These are phyloP conservation scores for Hypocryptadius cinnamomeus DNA, from an alignment of 2,113 vertebrate species.

Conservation along the genomic window DNA sequence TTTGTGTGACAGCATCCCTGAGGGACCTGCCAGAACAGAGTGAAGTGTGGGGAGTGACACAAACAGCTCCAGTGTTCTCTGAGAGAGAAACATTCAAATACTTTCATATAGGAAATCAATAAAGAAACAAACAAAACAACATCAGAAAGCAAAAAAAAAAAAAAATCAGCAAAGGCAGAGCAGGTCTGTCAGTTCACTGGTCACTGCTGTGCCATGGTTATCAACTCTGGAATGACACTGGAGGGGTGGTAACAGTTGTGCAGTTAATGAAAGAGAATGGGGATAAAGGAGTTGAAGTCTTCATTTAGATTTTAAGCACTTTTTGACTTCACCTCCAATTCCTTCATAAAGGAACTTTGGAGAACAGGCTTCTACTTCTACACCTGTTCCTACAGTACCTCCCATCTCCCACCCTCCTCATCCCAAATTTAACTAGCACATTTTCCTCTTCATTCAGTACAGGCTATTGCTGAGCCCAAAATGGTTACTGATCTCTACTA, in stretches of 20 bases:
- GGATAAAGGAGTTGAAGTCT: neutral
- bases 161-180: neutral
- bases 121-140: neutral
- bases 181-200: neutral
- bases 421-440: neutral
- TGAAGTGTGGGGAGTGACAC: neutral
- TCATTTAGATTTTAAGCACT: neutral
- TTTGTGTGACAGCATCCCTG: neutral
- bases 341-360: neutral
- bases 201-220: neutral
- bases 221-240: neutral
- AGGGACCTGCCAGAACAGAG: rapidly evolving
- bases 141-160: neutral
- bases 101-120: neutral
- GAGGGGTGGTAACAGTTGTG: neutral
- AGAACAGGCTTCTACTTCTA: neutral
- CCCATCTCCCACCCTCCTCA: neutral
- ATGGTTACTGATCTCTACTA: neutral
- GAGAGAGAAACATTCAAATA: neutral
- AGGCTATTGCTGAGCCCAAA: neutral
- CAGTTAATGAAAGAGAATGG: neutral
- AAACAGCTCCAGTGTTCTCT: neutral
- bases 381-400: neutral
- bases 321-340: neutral
- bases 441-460: neutral